These are phyloP conservation scores for Benitochromis conjunctus DNA, from an alignment of 2,113 vertebrate genomes.

Conservation along the genomic window DNA sequence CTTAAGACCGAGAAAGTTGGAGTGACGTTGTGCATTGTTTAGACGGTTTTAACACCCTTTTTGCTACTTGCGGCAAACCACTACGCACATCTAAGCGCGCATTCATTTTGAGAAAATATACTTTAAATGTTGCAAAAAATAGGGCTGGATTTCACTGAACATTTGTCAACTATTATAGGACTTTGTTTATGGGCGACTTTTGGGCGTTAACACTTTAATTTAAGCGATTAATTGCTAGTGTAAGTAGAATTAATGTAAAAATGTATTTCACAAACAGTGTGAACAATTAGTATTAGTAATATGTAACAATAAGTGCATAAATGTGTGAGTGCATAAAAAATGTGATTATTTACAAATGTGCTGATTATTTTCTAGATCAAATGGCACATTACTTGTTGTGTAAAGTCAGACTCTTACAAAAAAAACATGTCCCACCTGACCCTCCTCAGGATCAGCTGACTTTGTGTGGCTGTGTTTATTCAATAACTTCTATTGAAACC, in stretches of 20 bases:
- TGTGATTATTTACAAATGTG: not conserved
- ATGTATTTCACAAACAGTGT: not conserved
- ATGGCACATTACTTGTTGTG: not conserved
- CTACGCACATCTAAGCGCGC: not conserved
- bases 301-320: not conserved
- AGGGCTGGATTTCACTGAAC: not conserved
- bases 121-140: not conserved
- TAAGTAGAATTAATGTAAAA: not conserved
- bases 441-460: not conserved
- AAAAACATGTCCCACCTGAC: not conserved
- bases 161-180: not conserved
- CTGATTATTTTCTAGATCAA: not conserved
- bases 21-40: not conserved
- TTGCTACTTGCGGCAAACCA: not conserved
- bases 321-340: not conserved
- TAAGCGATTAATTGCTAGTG: not conserved
- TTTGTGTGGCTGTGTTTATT: not conserved
- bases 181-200: not conserved
- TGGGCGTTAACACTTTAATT: not conserved
- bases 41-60: not conserved
- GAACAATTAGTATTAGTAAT: not conserved
- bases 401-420: not conserved
- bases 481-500: not conserved
- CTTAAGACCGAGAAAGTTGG: not conserved
- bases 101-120: not conserved